Base-by-base conservation (phyloP, 2,797 vertebrate genomes). In the Acanthornis magna region DNA sequence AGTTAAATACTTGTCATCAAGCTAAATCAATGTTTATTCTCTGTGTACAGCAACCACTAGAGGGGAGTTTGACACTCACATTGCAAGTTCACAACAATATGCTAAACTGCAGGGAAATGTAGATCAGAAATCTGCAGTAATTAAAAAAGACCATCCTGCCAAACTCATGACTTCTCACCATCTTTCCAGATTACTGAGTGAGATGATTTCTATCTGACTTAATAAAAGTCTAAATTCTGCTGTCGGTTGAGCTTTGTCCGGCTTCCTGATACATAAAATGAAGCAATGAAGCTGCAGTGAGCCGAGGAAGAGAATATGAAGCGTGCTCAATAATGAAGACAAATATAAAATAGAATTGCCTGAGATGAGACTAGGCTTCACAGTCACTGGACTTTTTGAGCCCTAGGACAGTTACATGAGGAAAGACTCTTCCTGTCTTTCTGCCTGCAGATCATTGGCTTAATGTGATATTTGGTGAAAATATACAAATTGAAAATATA, bases 61-160 rank as follows among this genome's bases (percentile, higher is more conserved):
- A 95, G 95, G 92, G 95, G 60, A 96, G 95, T 90, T 96, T 73
- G 92, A 96, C 94, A 92, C 66, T 81, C 93, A 3, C 11, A 45
- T 84, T 86, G 51, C 85, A 73, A 84, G 73, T 93, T 92, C 73
- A 76, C 76, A 78, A 92, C 66, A 81, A 70, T 43, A 88, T 57
- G 63, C 85, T 91, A 75, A 93, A 88, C 55, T 70, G 42, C 73
- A 66, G 66, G 51, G 62, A 91, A 96, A 95, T 5, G 48, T 11
- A 84, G 54, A 96, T 73, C 63, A 88, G 60, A 91, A 91, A 93
- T 36, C 71, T 53, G 71, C 63, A 45, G 80, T 84, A 95, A 95
- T 95, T 96, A 90, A 81, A 91, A 91, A 67, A 72, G 63, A 92
- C 71, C 72, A 40, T 75, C 58, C 47, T 73, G 82, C 88, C 92